Percentiles rank a stretch among this genome's conserved stretches.
Evolutionary conservation across 2,797 vertebrate species (phyloP).

Genomic region (Iguana delicatissima): DNA sequence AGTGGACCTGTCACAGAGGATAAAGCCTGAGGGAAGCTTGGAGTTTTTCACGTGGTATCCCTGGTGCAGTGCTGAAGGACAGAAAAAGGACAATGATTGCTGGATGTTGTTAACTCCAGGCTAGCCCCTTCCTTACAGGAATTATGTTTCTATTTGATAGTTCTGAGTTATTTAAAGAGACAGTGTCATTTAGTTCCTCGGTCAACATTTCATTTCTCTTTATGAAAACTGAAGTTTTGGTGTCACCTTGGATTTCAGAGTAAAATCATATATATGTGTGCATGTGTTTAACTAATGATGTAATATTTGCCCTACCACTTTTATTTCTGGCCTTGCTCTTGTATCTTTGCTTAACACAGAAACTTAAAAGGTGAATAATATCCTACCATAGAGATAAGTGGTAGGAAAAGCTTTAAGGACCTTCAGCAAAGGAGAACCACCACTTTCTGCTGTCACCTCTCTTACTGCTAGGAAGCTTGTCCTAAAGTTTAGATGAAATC

Average conservation of each 20-base stretch:
- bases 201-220: conserved; percentile 30
- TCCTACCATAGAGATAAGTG: background rate
- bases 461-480: background rate
- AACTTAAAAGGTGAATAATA: background rate
- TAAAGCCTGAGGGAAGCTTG: conserved; percentile 50
- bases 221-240: conserved; percentile 39
- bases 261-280: background rate
- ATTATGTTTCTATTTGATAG: conserved; percentile 57
- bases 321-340: background rate
- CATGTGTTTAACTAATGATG: background rate
- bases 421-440: background rate
- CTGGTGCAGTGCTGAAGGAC: conserved; percentile 68
- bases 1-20: conserved; percentile 51
- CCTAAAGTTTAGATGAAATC: background rate
- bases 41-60: conserved; percentile 50
- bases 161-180: conserved; percentile 69
- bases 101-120: conserved; percentile 50
- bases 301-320: background rate
- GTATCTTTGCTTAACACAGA: background rate
- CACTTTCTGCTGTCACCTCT: too few relatives aligned
- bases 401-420: background rate
- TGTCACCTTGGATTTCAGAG: conserved; percentile 23
- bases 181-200: conserved; percentile 53
- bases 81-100: conserved; percentile 49
- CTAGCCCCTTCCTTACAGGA: conserved; percentile 58